Conservation (phyloP, 2,113 vertebrate species). For the Cisticola juncidis region DNA sequence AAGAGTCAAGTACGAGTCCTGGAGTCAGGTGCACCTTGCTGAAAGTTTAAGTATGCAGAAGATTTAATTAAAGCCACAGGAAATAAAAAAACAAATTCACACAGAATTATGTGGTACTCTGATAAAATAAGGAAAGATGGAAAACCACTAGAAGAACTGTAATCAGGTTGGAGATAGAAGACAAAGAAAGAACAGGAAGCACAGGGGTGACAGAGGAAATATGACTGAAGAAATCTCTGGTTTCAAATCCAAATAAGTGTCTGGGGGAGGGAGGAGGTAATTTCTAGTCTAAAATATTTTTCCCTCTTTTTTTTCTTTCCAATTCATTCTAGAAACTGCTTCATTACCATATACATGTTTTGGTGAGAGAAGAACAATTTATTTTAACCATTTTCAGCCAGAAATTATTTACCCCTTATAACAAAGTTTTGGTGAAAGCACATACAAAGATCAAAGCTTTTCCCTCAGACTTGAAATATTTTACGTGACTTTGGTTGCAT, state of each 20-base stretch:
- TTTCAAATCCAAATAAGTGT: not conserved
- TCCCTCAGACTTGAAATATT: not conserved
- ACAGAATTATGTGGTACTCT: not conserved
- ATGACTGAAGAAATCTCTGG: not conserved
- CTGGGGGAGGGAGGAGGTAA: fast-evolving
- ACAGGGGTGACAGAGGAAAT: not conserved
- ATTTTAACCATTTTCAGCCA: not conserved
- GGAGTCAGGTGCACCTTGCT: not conserved
- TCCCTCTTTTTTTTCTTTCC: not conserved
- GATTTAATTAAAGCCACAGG: not conserved
- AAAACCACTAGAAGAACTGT: not conserved
- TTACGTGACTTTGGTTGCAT: not conserved
- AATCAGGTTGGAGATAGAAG: not conserved
- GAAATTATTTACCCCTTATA: not conserved
- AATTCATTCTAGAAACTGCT: not conserved
- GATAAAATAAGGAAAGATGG: not conserved
- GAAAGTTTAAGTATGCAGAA: not conserved
- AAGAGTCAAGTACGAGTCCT: fast-evolving
- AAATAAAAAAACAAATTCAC: not conserved
- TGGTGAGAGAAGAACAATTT: not conserved
- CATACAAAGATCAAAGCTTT: not conserved
- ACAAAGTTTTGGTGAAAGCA: not conserved
- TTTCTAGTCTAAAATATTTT: not conserved
- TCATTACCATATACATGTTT: not conserved
- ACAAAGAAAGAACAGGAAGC: not conserved